phyloP scores from a whole-genome alignment of 2,113 vertebrate species.

The Chauna torquata region DNA sequence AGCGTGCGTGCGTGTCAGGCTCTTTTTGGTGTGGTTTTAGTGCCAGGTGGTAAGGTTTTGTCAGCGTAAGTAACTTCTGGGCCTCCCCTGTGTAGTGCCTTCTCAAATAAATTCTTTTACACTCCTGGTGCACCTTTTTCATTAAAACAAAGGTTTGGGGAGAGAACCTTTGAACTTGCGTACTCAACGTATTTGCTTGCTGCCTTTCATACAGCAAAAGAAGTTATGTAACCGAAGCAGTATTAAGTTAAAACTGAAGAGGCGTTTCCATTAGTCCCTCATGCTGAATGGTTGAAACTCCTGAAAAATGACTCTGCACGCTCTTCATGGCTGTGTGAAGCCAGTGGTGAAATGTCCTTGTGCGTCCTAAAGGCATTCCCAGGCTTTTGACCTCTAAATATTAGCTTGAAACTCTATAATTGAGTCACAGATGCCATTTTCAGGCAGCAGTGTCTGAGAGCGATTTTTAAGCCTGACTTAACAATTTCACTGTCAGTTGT shows the following conservation, averaged over 20 bases:
- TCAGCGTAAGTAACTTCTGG: no score
- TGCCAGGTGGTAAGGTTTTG: background rate
- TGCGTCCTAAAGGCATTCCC: background rate
- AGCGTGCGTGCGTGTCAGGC: no score
- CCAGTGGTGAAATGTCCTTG: background rate
- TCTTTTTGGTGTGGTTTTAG: background rate
- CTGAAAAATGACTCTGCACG: background rate
- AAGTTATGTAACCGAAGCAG: background rate
- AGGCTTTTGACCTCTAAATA: background rate
- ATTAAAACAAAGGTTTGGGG: background rate
- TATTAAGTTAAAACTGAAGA: background rate
- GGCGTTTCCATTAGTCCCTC: background rate
- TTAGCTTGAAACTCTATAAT: background rate
- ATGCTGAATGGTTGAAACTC: fast-evolving
- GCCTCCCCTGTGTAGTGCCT: background rate
- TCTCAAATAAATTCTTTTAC: background rate
- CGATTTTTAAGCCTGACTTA: conserved; percentile 3
- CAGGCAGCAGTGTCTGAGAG: background rate
- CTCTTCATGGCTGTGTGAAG: background rate
- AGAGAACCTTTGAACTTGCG: background rate
- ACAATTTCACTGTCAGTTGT: background rate
- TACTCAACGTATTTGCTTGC: background rate
- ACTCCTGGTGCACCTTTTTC: background rate
- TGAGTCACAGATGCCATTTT: background rate
- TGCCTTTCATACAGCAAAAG: background rate